Evolutionary conservation across 2,797 vertebrate species (phyloP).

Genomic region (Numenius phaeopus): DNA sequence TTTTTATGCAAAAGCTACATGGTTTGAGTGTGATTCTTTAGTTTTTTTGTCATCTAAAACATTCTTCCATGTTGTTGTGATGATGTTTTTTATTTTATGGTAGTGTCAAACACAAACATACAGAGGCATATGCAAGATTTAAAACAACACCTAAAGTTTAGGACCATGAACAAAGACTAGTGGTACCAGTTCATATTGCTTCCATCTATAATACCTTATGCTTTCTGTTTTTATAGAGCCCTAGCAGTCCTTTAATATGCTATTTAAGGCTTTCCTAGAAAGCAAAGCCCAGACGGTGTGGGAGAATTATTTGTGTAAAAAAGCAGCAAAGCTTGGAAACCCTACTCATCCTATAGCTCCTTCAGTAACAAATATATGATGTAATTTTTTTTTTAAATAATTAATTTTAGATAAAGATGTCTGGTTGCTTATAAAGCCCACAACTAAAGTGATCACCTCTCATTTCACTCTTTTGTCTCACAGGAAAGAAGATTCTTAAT

Average conservation of each 20-base stretch:
- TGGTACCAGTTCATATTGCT: neutral
- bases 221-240: neutral
- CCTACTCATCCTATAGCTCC: neutral
- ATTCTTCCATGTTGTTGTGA: constrained; percentile 45
- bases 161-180: neutral
- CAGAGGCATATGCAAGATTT: neutral
- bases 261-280: neutral
- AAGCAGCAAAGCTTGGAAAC: neutral
- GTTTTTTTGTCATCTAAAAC: neutral
- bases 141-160: neutral
- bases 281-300: neutral
- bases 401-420: neutral
- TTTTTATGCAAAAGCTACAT: constrained; percentile 60
- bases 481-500: neutral
- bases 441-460: neutral
- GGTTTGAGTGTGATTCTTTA: constrained; percentile 49
- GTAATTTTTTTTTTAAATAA: neutral
- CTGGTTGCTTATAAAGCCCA: neutral
- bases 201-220: neutral
- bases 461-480: neutral
- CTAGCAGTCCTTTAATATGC: neutral
- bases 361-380: neutral
- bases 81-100: constrained; percentile 36
- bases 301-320: neutral
- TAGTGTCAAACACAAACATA: neutral